A percentile compares a stretch with the other conserved stretches of the same genome.
phyloP scores from a whole-genome alignment of 2,888 invertebrate species.

The Synanthedon myopaeformis region DNA sequence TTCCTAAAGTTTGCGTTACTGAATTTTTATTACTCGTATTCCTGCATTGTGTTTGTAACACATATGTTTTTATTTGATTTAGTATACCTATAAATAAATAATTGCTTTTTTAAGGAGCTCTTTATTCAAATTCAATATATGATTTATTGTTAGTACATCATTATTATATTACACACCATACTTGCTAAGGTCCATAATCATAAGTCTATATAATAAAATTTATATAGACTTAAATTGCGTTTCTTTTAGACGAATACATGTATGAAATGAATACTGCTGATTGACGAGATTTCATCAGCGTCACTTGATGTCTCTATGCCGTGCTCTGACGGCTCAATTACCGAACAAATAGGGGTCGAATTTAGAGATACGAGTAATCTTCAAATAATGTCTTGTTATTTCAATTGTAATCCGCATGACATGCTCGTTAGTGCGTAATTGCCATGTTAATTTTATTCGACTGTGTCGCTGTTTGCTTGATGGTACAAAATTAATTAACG shows the following conservation, averaged over 20 bases:
- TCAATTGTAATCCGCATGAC: constrained; percentile 7
- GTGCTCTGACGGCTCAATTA: constrained; percentile 29
- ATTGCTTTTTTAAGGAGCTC: too few species aligned
- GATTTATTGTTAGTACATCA: too few species aligned
- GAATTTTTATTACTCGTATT: too few species aligned
- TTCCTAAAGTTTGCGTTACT: too few species aligned
- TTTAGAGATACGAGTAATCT: constrained; percentile 7
- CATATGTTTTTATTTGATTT: too few species aligned
- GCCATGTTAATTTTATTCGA: constrained; percentile 4
- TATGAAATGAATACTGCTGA: too few species aligned
- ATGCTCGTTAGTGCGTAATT: constrained; percentile 9
- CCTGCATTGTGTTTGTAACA: too few species aligned
- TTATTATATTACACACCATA: too few species aligned
- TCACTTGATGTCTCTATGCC: constrained; percentile 21
- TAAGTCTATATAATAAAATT: too few species aligned
- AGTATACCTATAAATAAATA: too few species aligned
- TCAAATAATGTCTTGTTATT: constrained; percentile 6
- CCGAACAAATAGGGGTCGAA: constrained; percentile 16
- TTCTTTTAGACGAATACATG: constrained; percentile 5
- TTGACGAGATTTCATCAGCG: constrained; percentile 17
- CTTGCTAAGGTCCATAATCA: too few species aligned
- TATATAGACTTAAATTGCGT: not conserved
- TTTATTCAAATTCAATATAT: too few species aligned
- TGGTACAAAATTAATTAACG: constrained; percentile 4
- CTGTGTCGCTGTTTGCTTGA: not conserved